These are phyloP conservation scores for Drosophila obscura DNA, from an alignment of 1,140 invertebrate genomes.

Conservation along the genomic window DNA sequence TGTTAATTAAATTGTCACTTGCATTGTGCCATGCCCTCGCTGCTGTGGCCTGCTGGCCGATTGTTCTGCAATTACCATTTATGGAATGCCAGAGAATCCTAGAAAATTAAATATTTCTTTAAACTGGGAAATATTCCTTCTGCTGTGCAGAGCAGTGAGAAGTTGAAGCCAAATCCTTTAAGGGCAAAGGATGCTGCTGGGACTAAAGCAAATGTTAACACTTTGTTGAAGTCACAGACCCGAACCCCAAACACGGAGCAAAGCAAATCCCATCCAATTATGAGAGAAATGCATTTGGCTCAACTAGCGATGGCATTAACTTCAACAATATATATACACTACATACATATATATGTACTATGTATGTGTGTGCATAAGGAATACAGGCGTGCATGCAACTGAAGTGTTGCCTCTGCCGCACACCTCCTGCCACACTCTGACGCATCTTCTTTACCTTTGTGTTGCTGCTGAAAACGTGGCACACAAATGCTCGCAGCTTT, in stretches of 20 bases:
- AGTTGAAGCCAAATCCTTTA: neutral
- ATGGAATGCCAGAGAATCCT: slow-evolving; percentile 9
- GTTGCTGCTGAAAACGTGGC: slow-evolving; percentile 43
- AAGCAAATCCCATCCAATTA: slow-evolving; percentile 57
- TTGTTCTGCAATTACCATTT: slow-evolving; percentile 45
- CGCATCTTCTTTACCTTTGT: neutral
- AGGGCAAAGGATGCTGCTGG: slow-evolving; percentile 1
- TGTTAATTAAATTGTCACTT: slow-evolving; percentile 73
- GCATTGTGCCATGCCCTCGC: slow-evolving; percentile 25
- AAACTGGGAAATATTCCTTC: neutral
- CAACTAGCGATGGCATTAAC: slow-evolving; percentile 55
- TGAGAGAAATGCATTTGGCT: slow-evolving; percentile 49
- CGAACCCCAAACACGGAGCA: slow-evolving; percentile 3
- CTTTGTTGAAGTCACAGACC: slow-evolving; percentile 17
- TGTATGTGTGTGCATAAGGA: neutral
- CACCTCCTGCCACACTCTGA: neutral
- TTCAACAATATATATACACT: slow-evolving; percentile 44
- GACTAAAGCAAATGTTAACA: slow-evolving; percentile 29
- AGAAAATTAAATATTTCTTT: neutral
- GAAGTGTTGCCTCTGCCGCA: slow-evolving; percentile 25
- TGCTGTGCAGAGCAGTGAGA: neutral
- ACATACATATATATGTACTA: slow-evolving; percentile 15
- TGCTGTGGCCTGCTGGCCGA: slow-evolving; percentile 3
- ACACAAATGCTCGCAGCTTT: slow-evolving; percentile 60
- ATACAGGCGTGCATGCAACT: slow-evolving; percentile 51